These are phyloP conservation scores for Dromas ardeola DNA, from an alignment of 2,113 vertebrate species.

Conservation along the genomic window DNA sequence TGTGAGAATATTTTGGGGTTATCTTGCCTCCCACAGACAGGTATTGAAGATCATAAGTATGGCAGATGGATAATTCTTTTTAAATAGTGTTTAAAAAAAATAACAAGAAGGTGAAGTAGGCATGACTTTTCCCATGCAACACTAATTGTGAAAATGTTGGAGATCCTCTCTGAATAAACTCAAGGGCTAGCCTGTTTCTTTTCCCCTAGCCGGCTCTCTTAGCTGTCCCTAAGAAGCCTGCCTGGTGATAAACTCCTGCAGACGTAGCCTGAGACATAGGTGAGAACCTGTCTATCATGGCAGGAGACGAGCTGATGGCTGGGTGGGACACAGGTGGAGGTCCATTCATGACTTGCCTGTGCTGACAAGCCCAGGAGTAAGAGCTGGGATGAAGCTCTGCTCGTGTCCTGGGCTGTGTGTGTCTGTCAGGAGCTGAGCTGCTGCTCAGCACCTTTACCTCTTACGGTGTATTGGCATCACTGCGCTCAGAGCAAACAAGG, in stretches of 20 bases:
- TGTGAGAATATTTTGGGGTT: not conserved
- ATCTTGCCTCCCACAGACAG: not conserved
- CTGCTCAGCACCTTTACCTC: not conserved
- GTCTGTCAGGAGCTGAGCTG: not conserved
- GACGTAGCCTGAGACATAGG: not conserved
- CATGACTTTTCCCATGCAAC: not conserved
- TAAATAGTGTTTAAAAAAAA: not conserved
- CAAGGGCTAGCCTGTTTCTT: not conserved
- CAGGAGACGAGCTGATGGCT: not conserved
- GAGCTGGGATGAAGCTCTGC: not conserved
- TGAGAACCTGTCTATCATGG: not conserved
- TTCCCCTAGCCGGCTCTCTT: not conserved
- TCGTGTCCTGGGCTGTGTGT: fast-evolving
- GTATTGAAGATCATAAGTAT: not conserved
- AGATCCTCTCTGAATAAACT: not conserved
- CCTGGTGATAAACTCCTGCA: not conserved
- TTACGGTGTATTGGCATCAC: not conserved
- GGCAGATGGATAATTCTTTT: not conserved
- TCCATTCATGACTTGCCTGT: not conserved
- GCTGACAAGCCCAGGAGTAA: not conserved
- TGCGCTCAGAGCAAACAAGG: not conserved
- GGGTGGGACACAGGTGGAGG: not conserved
- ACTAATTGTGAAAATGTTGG: not conserved
- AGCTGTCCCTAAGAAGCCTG: not conserved
- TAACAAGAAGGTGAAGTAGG: not conserved